Base-by-base conservation (phyloP, 2,113 vertebrate species). In the Stegastes partitus region DNA sequence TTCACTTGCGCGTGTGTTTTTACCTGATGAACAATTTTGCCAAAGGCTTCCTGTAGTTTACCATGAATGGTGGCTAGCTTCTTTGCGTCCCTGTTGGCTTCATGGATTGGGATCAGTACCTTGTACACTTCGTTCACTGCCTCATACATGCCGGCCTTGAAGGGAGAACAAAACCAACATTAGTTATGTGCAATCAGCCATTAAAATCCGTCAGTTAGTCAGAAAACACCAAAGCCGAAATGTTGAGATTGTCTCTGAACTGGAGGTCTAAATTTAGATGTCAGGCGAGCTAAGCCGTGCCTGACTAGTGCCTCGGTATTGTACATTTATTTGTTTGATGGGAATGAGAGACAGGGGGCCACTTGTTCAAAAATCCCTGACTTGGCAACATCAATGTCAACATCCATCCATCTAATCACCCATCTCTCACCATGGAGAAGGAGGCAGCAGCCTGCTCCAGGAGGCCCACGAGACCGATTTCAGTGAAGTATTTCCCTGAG, bases 21-120 rank as follows among this genome's bases (percentile, higher is more conserved):
- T 97, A 99, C 98, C 98, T 99, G 98, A 81, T 98, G 98, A 57
- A 99, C 97, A 57, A 99, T 99, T 96, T 99, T 99, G 95, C 97
- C 96, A 96, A 99, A 99, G 14, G 98, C 98, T 92, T 99, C 98
- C 86, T 99, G 98, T 62, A 99, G 98, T 99, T 99, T 99, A 96
- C 98, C 98, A 94, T 99, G 98, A 95, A 99, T 99, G 72, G 97
- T 94, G 77, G 97, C 96, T 22, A 99, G 93, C 89, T 98, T 99
- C 94, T 99, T 99, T 77, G 98, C 97, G n/a, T 99, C 98, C 83
- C 98, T 95, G 88, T 97, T 99, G 77, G 98, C 97, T 95, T 99
- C 98, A 3, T 99, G 98, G 89, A 99, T 94, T 42, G 98, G 98
- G 92, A 99, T 99, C 79, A 99, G 97, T 51, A 99, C 96, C 94